Evolutionary conservation across 2,888 invertebrate species (phyloP).

Genomic region (Spisula solida): DNA sequence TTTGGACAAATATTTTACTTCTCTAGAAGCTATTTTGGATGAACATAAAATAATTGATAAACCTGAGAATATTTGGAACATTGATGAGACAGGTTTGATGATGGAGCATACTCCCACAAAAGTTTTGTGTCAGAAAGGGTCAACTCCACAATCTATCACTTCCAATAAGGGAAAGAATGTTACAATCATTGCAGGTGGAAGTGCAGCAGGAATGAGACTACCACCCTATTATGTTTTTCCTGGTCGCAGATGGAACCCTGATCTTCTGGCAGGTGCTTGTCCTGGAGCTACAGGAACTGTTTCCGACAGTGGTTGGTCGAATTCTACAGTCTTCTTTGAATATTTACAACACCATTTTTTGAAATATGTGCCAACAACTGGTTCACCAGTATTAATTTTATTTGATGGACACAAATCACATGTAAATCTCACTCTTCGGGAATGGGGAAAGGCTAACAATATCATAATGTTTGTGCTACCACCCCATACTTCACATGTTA

Average conservation of each 20-base stretch:
- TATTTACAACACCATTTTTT: conserved; percentile 45
- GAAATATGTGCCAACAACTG: conserved; percentile 31
- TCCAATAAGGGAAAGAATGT: conserved; percentile 50
- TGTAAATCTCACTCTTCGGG: conserved; percentile 44
- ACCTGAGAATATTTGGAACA: conserved; percentile 59
- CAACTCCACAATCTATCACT: conserved; percentile 49
- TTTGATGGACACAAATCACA: conserved; percentile 64
- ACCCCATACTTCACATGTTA: conserved; percentile 52
- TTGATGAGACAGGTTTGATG: conserved; percentile 51
- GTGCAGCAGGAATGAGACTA: conserved; percentile 52
- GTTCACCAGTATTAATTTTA: conserved; percentile 37
- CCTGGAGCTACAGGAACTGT: conserved; percentile 51
- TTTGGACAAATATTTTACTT: conserved; percentile 42
- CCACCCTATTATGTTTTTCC: conserved; percentile 65
- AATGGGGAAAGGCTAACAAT: conserved; percentile 51
- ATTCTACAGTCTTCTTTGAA: conserved; percentile 44
- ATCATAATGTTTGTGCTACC: conserved; percentile 54
- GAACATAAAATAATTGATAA: conserved; percentile 4
- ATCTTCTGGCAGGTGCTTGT: conserved; percentile 29
- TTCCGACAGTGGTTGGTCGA: conserved; percentile 55
- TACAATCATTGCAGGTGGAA: conserved; percentile 54
- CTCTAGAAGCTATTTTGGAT: conserved; percentile 35
- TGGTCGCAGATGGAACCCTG: conserved; percentile 45
- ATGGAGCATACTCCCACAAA: conserved; percentile 48
- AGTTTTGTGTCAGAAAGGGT: conserved; percentile 41